Evolutionary conservation across 2,888 invertebrate genomes (phyloP).

Genomic region (Thereva nobilitata): DNA sequence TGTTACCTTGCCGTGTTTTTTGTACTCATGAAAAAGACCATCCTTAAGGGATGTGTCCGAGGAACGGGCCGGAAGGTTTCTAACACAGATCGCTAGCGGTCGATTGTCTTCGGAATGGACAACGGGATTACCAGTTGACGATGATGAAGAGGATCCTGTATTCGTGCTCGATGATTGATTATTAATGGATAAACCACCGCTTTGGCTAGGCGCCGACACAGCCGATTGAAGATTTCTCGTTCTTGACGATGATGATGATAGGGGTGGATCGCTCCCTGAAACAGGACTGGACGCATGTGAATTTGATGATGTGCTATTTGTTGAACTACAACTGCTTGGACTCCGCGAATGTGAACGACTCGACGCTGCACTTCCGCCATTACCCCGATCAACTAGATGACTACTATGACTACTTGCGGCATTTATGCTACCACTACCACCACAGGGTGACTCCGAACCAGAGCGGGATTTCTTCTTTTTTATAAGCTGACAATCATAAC

Average conservation of each 20-base stretch:
- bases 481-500: slow-evolving; percentile 46
- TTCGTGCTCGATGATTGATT: slow-evolving; percentile 30
- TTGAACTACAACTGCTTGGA: slow-evolving; percentile 59
- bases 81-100: slow-evolving; percentile 87
- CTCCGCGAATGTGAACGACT: slow-evolving; percentile 63
- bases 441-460: slow-evolving; percentile 60
- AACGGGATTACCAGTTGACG: slow-evolving; percentile 52
- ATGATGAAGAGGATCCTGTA: slow-evolving; percentile 32
- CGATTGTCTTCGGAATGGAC: slow-evolving; percentile 64
- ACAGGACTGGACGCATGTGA: slow-evolving; percentile 58
- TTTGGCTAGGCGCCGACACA: slow-evolving; percentile 54
- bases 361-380: slow-evolving; percentile 60
- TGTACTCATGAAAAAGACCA: slow-evolving; percentile 97
- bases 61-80: slow-evolving; percentile 86
- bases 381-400: slow-evolving; percentile 45
- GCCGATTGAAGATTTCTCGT: slow-evolving; percentile 61
- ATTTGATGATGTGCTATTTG: slow-evolving; percentile 57
- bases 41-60: slow-evolving; percentile 95
- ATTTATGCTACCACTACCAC: slow-evolving; percentile 52
- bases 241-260: slow-evolving; percentile 47
- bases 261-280: slow-evolving; percentile 52
- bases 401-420: slow-evolving; percentile 46
- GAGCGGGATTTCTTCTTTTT: slow-evolving; percentile 59
- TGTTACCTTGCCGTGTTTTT: slow-evolving; percentile 96
- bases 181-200: slow-evolving; percentile 35